A percentile compares a stretch with the other conserved stretches of the same genome.
phyloP scores from a whole-genome alignment of 2,113 vertebrate genomes.

The Lontra canadensis region DNA sequence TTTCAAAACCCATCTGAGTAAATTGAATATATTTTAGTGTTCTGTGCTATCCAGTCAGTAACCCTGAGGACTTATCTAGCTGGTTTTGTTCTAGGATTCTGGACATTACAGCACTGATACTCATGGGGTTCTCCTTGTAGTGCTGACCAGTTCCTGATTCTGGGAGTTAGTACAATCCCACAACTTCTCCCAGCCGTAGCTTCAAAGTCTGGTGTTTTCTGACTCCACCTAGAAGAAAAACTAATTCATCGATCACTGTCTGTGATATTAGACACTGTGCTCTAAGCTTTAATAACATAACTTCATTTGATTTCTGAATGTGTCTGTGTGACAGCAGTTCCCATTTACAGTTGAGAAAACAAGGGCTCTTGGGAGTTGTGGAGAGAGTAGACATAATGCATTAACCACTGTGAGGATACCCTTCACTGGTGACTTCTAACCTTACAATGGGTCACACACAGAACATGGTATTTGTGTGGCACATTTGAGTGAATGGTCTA shows the following conservation, averaged over 20 bases:
- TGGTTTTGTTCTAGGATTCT: slow-evolving; percentile 12
- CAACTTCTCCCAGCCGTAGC: not conserved
- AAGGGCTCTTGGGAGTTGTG: not conserved
- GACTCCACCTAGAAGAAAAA: not conserved
- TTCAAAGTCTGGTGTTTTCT: slow-evolving; percentile 22
- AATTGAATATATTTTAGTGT: slow-evolving; percentile 9
- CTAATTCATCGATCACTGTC: not conserved
- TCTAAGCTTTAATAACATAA: not conserved
- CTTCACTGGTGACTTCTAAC: not conserved
- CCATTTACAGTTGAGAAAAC: not conserved
- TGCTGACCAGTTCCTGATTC: not conserved
- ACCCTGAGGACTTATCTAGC: not conserved
- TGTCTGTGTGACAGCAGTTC: not conserved
- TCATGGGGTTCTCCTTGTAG: not conserved
- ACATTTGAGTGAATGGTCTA: not conserved
- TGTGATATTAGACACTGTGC: not conserved
- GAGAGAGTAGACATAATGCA: not conserved
- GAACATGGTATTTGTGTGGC: not conserved
- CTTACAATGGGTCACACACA: not conserved
- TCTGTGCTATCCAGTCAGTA: not conserved
- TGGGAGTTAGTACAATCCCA: not conserved
- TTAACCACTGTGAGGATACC: not conserved
- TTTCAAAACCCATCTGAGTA: slow-evolving; percentile 40
- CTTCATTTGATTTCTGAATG: slow-evolving; percentile 21
- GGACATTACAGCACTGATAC: not conserved